These are phyloP conservation scores for Anguilla rostrata DNA, from an alignment of 2,113 vertebrate species.

Conservation along the genomic window DNA sequence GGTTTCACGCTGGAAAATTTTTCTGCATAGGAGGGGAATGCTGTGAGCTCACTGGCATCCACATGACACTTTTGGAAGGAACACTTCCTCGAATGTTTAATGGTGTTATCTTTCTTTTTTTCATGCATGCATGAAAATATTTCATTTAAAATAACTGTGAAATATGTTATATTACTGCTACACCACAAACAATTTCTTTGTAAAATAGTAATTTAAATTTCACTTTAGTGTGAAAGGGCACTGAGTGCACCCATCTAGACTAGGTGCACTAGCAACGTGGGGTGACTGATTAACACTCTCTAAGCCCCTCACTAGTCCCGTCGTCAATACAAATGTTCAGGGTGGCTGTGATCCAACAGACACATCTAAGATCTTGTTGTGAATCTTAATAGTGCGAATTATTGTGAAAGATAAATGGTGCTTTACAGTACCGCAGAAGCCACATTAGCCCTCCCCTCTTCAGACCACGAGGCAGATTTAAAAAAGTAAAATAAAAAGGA, in stretches of 20 bases:
- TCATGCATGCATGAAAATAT: no score
- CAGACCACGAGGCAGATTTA: not conserved
- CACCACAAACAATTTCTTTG: not conserved
- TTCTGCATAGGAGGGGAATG: no score
- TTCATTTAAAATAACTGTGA: no score
- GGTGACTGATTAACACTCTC: not conserved
- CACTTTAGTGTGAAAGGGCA: not conserved
- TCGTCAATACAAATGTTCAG: not conserved
- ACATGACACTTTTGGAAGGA: no score
- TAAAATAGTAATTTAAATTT: not conserved
- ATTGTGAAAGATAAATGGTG: not conserved
- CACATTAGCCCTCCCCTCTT: not conserved
- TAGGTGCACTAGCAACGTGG: conserved; percentile 37
- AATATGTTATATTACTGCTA: not conserved
- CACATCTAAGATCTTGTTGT: not conserved
- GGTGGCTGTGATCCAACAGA: not conserved
- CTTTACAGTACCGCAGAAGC: not conserved
- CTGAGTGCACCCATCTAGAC: not conserved
- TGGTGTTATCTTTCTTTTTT: no score
- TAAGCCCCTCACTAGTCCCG: not conserved
- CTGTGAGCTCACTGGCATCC: no score
- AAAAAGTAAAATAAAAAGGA: not conserved
- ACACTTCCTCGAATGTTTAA: no score
- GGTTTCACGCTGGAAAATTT: not conserved
- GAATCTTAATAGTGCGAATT: not conserved